A percentile compares a stretch with the other conserved stretches of the same genome.
phyloP scores from a whole-genome alignment of 2,797 vertebrate genomes.

The Rhinatrema bivittatum region DNA sequence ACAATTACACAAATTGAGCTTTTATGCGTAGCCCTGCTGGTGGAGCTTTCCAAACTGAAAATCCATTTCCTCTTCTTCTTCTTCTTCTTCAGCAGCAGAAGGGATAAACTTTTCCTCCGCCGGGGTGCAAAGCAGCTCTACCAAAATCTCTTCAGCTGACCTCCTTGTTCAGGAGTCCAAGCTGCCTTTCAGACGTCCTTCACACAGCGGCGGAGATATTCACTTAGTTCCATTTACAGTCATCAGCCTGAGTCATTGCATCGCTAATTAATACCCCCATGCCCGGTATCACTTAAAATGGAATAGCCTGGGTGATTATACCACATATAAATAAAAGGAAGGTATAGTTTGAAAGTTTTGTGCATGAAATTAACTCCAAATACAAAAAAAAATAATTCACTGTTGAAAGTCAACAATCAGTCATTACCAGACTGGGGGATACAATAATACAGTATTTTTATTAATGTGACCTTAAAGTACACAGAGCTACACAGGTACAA shows the following conservation, averaged over 20 bases:
- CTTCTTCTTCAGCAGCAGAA: too few species aligned
- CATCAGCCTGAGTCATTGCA: slow-evolving; percentile 43
- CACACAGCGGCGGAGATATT: slow-evolving; percentile 40
- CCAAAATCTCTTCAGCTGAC: slow-evolving; percentile 34
- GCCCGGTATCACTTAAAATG: slow-evolving; percentile 33
- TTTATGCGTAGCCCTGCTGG: too few species aligned
- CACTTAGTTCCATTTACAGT: slow-evolving; percentile 53
- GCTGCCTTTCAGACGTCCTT: slow-evolving; percentile 62
- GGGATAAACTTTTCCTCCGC: too few species aligned
- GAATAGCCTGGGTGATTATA: slow-evolving; percentile 29
- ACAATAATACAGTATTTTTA: too few species aligned
- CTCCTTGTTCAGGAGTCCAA: slow-evolving; percentile 34
- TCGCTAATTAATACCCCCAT: slow-evolving; percentile 49
- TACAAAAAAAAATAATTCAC: slow-evolving; percentile 19
- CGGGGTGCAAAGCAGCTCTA: too few species aligned
- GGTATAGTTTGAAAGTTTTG: slow-evolving; percentile 27
- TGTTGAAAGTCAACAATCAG: slow-evolving; percentile 14
- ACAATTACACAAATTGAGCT: too few species aligned
- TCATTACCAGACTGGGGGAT: too few species aligned
- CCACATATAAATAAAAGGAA: slow-evolving; percentile 35
- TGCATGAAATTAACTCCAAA: neutral
- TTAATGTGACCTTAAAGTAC: too few species aligned
- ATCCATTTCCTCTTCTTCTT: too few species aligned
- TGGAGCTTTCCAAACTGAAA: too few species aligned
- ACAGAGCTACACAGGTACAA: too few species aligned